Percentiles rank a stretch among this genome's conserved stretches.
These are phyloP conservation scores for Melolontha melolontha DNA, from an alignment of 2,888 invertebrate genomes.

Conservation along the genomic window DNA sequence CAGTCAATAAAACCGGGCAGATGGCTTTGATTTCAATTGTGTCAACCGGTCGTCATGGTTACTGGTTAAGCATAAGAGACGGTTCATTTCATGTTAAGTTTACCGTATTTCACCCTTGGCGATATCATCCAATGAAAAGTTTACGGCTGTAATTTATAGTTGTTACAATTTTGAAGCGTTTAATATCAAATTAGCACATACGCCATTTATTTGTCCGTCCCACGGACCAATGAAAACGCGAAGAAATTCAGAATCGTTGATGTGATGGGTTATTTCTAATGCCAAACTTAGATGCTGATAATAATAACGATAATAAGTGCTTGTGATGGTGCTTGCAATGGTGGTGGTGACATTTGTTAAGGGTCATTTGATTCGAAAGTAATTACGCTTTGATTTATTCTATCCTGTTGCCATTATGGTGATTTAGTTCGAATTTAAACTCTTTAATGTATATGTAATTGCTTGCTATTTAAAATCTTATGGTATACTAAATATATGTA, in stretches of 20 bases:
- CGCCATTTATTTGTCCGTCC: slow-evolving; percentile 57
- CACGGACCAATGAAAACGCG: slow-evolving; percentile 41
- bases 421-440: slow-evolving; percentile 15
- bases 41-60: slow-evolving; percentile 62
- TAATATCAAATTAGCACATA: slow-evolving; percentile 65
- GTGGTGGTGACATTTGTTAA: slow-evolving; percentile 53
- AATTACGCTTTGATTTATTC: slow-evolving; percentile 45
- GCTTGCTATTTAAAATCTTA: too few relatives aligned
- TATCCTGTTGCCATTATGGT: slow-evolving; percentile 26
- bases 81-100: slow-evolving; percentile 54
- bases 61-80: slow-evolving; percentile 61
- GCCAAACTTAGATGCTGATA: slow-evolving; percentile 1
- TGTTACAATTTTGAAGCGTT: slow-evolving; percentile 58
- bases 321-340: slow-evolving; percentile 44
- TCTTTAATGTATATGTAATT: neutral
- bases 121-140: slow-evolving; percentile 39
- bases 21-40: slow-evolving; percentile 64
- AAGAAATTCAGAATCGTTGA: slow-evolving; percentile 46
- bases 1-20: slow-evolving; percentile 62
- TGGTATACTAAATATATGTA: too few relatives aligned
- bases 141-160: slow-evolving; percentile 51
- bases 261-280: slow-evolving; percentile 23
- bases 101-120: slow-evolving; percentile 46
- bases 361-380: slow-evolving; percentile 49
- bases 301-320: slow-evolving; percentile 37